Conservation (phyloP, 2,113 vertebrate species). For the Chaetodon auriga region DNA sequence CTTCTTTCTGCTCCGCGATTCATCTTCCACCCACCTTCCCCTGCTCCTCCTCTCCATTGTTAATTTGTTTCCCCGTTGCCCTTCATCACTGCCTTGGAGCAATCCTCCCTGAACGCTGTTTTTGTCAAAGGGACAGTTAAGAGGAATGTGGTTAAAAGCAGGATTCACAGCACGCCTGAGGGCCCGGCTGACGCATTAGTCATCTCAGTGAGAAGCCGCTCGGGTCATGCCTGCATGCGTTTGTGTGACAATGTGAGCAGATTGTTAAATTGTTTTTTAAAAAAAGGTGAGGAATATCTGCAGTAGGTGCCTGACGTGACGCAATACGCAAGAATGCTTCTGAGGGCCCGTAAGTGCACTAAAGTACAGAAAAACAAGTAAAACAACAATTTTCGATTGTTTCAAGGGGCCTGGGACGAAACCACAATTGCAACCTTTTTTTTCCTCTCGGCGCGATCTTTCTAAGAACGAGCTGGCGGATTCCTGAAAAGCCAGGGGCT, state of each 20-base stretch:
- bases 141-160: constrained; percentile 42
- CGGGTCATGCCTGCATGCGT: constrained; percentile 23
- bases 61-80: constrained; percentile 17
- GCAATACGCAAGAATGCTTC: constrained; percentile 3
- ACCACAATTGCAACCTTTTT: not conserved
- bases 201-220: constrained; percentile 10
- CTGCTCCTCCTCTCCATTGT: not conserved
- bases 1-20: not conserved
- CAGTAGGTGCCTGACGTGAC: not conserved
- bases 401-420: constrained; percentile 15
- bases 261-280: not conserved
- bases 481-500: constrained; percentile 69
- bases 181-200: constrained; percentile 1
- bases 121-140: constrained; percentile 44
- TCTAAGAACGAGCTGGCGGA: constrained; percentile 64
- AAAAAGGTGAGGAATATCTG: not conserved
- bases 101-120: constrained; percentile 16
- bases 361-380: constrained; percentile 30
- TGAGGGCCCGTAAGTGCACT: constrained; percentile 2
- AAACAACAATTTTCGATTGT: constrained; percentile 13
- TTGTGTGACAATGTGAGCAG: not conserved
- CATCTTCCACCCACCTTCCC: not conserved
- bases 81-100: constrained; percentile 31
- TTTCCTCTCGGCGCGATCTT: constrained; percentile 15
- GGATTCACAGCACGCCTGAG: constrained; percentile 20